phyloP scores from a whole-genome alignment of 2,888 invertebrate genomes.

The Papilio gigon region DNA sequence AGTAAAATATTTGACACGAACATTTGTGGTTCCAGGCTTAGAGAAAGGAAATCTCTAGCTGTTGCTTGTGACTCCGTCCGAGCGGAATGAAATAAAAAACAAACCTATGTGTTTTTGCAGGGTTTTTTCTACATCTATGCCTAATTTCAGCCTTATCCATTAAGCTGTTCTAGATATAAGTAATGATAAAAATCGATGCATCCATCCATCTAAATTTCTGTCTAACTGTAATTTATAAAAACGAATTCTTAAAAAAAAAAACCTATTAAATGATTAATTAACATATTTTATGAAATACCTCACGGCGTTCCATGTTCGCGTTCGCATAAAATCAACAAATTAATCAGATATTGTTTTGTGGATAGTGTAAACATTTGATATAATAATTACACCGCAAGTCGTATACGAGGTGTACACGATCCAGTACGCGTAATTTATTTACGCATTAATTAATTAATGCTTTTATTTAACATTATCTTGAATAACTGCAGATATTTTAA shows the following conservation, averaged over 20 bases:
- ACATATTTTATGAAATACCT: background rate
- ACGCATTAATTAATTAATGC: background rate
- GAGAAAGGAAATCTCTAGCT: too few relatives aligned
- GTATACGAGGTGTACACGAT: background rate
- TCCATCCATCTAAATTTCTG: too few relatives aligned
- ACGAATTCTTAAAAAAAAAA: background rate
- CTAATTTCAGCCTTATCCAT: too few relatives aligned
- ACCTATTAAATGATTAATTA: background rate
- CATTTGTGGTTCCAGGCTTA: too few relatives aligned
- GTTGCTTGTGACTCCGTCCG: too few relatives aligned
- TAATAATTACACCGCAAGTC: slow-evolving; percentile 47
- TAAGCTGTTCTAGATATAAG: too few relatives aligned
- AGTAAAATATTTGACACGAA: too few relatives aligned
- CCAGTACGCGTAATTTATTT: background rate
- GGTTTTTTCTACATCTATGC: too few relatives aligned
- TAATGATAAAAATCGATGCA: too few relatives aligned
- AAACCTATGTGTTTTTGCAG: too few relatives aligned
- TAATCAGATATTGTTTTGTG: slow-evolving; percentile 29
- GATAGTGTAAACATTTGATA: slow-evolving; percentile 39
- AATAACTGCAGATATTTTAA: background rate
- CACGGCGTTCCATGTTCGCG: slow-evolving; percentile 2
- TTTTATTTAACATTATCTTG: background rate
- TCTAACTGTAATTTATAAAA: too few relatives aligned
- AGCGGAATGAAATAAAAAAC: too few relatives aligned
- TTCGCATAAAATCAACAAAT: slow-evolving; percentile 4